Evolutionary conservation across 2,113 vertebrate species (phyloP), one percentile per base, ranked within the genome.

Genomic region (Grammomys dolichurus): DNA sequence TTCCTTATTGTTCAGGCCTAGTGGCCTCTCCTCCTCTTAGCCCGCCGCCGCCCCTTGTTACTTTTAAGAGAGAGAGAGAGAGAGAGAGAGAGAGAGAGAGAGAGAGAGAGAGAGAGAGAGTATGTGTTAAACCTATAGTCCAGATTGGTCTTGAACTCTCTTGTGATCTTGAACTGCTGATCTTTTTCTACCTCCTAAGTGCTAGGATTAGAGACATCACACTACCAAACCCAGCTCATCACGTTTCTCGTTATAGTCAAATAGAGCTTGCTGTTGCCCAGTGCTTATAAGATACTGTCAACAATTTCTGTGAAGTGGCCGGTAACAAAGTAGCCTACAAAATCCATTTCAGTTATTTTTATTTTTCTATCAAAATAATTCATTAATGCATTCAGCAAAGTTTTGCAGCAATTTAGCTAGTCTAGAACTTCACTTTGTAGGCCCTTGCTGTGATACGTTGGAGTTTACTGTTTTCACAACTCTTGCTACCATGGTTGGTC

Each of bases 381-480:
- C 60, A 86, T 97, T 97, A 75, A 92, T 98, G 91, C 33, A 17
- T 92, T 94, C 2, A 92, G 33, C 89, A 89, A 91, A 56, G 16
- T 48, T 98, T 96, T 97, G 75, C 67, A 98, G 97, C 88, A 96
- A 14, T 92, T 7, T 70, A 97, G 60, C 78, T 86, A 85, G 89
- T 46, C 86, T 93, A 85, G 76, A 20, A 8, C 97, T 98, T 97
- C 73, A 89, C 70, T 54, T 87, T 40, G 65, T 89, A 95, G 94
- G 70, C 0, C 51, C 96, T 96, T 96, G 43, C 90, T 95, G 90
- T 19, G 16, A 91, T 88, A 86, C 98, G 90, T 95, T 96, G 70
- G 72, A 93, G 56, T 97, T 88, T 70, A 82, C 70, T 97, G 43
- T 97, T 97, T 97, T 95, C 77, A 90, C 96, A 97, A 96, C 89